Base-by-base conservation (phyloP, 2,113 vertebrate genomes). In the Steatornis caripensis region DNA sequence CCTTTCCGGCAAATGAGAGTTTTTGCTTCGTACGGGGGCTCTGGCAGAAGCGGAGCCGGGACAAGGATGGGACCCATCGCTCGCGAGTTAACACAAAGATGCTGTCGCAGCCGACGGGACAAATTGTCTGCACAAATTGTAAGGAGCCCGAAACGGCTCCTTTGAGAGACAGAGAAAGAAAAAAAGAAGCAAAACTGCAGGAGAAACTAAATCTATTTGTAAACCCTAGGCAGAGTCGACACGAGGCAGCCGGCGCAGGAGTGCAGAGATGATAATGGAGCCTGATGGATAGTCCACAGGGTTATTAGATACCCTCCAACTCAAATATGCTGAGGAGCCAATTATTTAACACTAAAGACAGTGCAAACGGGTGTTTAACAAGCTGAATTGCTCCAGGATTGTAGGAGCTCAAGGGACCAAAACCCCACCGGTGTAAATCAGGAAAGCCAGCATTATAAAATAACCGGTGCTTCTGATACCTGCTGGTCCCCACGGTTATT, bases 1-100 rank as follows among this genome's bases (percentile, higher is more conserved):
- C 95, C 95, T 97, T 62, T 43, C 72, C 57, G 62, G 83, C 75
- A 98, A 97, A 97, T 74, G 41, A 96, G 94, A 93, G 95, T 45
- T 96, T 88, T 86, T 79, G 60, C 85, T 91, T 80, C 36, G 3
- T 22, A 9, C 32, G 55, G 70, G 66, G 74, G 51, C 58, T 37
- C 53, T 26, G 34, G 83, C 93, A 95, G 86, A 57, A 87, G 75
- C 3, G 0, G 85, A 86, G 93, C 24, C 41, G 36, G 93, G 84
- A 36, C 62, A 57, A 48, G 71, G 91, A 94, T 11, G 74, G 89
- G 92, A 89, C 66, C 49, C 21, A 81, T 43, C 16, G 13, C 79
- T 94, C 76, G 54, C 0, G 2, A 83, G 82, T 34, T 75, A 85
- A 89, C 61, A 80, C 60, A 75, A 97, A 85, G 89, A 89, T 66